Evolutionary conservation across 2,888 invertebrate species (phyloP).

Genomic region (Drosophila falleni): DNA sequence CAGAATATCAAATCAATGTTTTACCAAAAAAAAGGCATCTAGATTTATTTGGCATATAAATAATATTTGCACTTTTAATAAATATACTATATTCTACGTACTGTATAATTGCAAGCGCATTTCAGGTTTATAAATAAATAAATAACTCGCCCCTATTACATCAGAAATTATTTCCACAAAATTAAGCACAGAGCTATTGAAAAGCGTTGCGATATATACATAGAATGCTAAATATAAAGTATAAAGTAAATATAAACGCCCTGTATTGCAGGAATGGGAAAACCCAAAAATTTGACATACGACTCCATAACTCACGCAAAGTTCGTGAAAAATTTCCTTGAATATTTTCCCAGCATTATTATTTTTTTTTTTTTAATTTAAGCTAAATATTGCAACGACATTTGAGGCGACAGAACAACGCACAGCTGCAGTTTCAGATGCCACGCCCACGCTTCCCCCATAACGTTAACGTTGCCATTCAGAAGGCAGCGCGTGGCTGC

Average conservation of each 20-base stretch:
- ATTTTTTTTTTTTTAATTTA: constrained; percentile 64
- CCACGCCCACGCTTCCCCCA: constrained; percentile 38
- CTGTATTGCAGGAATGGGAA: neutral
- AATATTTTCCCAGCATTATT: constrained; percentile 38
- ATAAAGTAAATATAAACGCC: too few species aligned
- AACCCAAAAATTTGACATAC: constrained; percentile 38
- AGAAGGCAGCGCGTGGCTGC: constrained; percentile 33
- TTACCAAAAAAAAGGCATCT: neutral
- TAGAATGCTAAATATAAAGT: constrained; percentile 31
- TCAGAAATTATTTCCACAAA: constrained; percentile 57
- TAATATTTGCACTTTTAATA: constrained; percentile 6
- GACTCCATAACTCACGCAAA: constrained; percentile 63
- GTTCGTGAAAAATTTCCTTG: constrained; percentile 51
- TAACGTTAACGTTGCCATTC: constrained; percentile 12
- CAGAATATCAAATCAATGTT: too few species aligned
- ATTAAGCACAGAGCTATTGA: constrained; percentile 52
- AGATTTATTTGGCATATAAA: neutral
- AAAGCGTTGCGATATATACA: constrained; percentile 24
- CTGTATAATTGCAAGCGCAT: constrained; percentile 13
- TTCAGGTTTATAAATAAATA: constrained; percentile 36
- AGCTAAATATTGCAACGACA: constrained; percentile 68
- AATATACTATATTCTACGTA: neutral
- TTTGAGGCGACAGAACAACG: constrained; percentile 58
- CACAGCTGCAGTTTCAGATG: constrained; percentile 48
- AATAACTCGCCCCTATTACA: constrained; percentile 9